Base-by-base conservation (phyloP, 92 coral and sea anemone genomes). In the Porites rus region DNA sequence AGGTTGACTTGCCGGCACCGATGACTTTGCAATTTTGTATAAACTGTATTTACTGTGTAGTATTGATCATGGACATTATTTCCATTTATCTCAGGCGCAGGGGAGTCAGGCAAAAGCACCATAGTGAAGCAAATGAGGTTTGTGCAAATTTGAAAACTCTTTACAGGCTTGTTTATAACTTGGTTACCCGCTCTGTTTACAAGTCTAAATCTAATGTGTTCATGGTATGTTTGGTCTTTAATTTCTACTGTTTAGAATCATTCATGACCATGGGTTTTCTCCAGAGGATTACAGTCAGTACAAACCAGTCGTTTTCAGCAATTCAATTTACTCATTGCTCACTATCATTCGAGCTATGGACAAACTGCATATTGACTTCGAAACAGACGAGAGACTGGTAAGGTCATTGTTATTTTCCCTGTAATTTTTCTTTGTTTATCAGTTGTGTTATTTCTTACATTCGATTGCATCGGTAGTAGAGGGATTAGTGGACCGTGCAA, bases 101-200 rank as follows among this genome's bases (percentile, higher is more conserved):
- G 99, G 65, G 98, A 97, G 85, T 97, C 99, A n/a, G 99, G 99
- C 43, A 97, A 97, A 85, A 97, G 99, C 89, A 97, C 99, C 79
- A 97, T 97, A 86, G 99, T 97, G 82, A 97, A 97, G 85, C 99
- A 96, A 96, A 96, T 96, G 94, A 96, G 94, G 99, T 96, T 84
- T 78, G 95, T 69, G 59, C 66, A 85, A 80, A 28, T 74, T 75
- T 46, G 83, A 52, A 72, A 83, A 52, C 72, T 81, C 78, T 83
- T 85, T 85, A 83, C 88, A 83, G 80, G 86, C 84, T 92, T 89
- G 88, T 88, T 93, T 90, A 90, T 92, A 91, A 90, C 90, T 87
- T 93, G 84, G 87, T 65, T 82, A 86, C 90, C 93, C 88, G 85
- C 80, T 90, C 93, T 90, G 90, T 92, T 89, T 92, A 85, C 92